Percentiles rank a stretch among this genome's conserved stretches.
Conservation (phyloP, 64 coral and sea anemone species). For the Actinia equina region DNA sequence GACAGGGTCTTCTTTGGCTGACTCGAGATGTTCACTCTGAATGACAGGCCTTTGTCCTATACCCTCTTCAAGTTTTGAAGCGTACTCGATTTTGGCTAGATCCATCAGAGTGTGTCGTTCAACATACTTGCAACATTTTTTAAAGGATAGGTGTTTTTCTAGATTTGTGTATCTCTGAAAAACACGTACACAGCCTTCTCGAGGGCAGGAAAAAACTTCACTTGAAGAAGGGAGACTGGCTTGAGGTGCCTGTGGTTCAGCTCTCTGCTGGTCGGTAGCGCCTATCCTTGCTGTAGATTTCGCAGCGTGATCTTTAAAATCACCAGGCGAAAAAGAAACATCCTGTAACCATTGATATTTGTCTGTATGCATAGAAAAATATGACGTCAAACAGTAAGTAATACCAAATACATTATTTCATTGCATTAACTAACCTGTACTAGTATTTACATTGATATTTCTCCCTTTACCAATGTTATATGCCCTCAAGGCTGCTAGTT, state of each 20-base stretch:
- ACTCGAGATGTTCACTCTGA: neutral
- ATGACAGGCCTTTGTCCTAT: constrained; percentile 29
- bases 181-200: constrained; percentile 53
- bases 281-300: constrained; percentile 32
- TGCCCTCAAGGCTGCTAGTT: constrained; percentile 35
- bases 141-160: constrained; percentile 51
- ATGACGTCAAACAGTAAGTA: no score
- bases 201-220: no score
- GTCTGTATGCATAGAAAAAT: constrained; percentile 18
- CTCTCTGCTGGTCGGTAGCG: constrained; percentile 2
- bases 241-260: no score
- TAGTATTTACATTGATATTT: constrained; percentile 34
- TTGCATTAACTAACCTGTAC: constrained; percentile 22
- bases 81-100: constrained; percentile 36
- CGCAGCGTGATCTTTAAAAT: constrained; percentile 32
- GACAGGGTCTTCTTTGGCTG: constrained; percentile 23
- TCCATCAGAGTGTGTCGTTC: constrained; percentile 46
- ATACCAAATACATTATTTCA: no score
- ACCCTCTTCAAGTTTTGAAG: constrained; percentile 34
- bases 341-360: constrained; percentile 40
- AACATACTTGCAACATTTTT: constrained; percentile 35
- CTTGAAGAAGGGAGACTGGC: no score
- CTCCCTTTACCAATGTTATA: constrained; percentile 31
- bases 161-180: constrained; percentile 56
- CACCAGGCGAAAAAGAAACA: constrained; percentile 40